Evolutionary conservation across 1,140 invertebrate genomes (phyloP).

Genomic region (Papilio polyxenes): DNA sequence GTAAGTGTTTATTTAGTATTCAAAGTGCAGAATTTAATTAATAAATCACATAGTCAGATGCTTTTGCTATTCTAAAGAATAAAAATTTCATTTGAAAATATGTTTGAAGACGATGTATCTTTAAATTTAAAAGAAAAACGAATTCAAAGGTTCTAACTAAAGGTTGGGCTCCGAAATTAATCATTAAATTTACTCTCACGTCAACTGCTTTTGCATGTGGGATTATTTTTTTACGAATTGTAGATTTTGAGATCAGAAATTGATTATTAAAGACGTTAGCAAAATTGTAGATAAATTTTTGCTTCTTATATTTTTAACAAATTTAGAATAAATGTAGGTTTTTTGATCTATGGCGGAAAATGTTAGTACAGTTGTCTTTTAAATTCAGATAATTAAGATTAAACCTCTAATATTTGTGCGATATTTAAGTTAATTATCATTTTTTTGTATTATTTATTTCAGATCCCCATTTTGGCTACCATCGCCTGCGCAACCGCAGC

Average conservation of each 20-base stretch:
- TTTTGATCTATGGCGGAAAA: too few relatives aligned
- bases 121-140: neutral
- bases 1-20: conserved; percentile 45
- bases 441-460: conserved; percentile 24
- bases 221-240: neutral
- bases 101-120: neutral
- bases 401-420: too few relatives aligned
- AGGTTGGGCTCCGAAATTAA: neutral
- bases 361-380: too few relatives aligned
- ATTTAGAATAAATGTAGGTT: too few relatives aligned
- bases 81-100: neutral
- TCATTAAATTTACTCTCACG: neutral
- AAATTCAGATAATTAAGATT: too few relatives aligned
- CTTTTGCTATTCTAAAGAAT: neutral
- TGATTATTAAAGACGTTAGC: neutral
- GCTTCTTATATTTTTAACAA: neutral
- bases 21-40: neutral
- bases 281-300: neutral
- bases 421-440: neutral
- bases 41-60: neutral
- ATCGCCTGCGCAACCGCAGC: conserved; percentile 62
- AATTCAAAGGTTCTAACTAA: neutral
- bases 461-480: conserved; percentile 76
- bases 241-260: neutral
- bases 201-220: neutral